Conservation (phyloP, 2,888 invertebrate species). For the Sphaeridia pumilis region DNA sequence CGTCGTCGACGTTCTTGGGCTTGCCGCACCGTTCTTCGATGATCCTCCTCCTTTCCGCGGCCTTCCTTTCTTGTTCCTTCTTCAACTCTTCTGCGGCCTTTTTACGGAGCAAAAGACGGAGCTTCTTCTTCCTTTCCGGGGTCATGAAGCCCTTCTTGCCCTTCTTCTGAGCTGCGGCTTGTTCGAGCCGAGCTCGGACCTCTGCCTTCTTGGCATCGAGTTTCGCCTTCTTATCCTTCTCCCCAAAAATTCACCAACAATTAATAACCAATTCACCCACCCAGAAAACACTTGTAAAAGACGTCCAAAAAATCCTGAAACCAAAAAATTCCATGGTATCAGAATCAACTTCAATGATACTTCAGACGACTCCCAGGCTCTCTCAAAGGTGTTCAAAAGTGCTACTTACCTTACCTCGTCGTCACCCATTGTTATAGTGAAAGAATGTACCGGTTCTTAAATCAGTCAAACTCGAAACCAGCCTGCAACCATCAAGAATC, state of each 20-base stretch:
- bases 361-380: neutral
- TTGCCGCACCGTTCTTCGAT: slow-evolving; percentile 91
- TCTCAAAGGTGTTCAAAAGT: neutral
- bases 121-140: slow-evolving; percentile 96
- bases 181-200: slow-evolving; percentile 96
- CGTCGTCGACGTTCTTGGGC: slow-evolving; percentile 78
- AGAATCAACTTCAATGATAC: neutral
- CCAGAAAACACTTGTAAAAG: neutral
- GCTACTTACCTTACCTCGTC: slow-evolving; percentile 82
- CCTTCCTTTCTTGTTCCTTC: slow-evolving; percentile 98
- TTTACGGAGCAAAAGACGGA: slow-evolving; percentile 98
- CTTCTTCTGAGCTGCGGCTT: slow-evolving; percentile 96
- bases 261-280: neutral
- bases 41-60: slow-evolving; percentile 93
- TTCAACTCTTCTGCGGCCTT: slow-evolving; percentile 99
- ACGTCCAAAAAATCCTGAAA: no score
- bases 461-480: slow-evolving; percentile 16
- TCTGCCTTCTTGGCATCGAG: slow-evolving; percentile 96
- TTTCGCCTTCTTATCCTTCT: neutral
- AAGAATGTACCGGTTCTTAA: slow-evolving; percentile 9
- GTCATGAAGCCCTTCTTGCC: slow-evolving; percentile 99
- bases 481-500: slow-evolving; percentile 13
- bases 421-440: slow-evolving; percentile 63
- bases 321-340: no score
- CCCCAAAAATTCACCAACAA: neutral